A percentile compares a stretch with the other conserved stretches of the same genome.
Conservation (phyloP, 2,888 invertebrate species). For the Teleiodes luculella region DNA sequence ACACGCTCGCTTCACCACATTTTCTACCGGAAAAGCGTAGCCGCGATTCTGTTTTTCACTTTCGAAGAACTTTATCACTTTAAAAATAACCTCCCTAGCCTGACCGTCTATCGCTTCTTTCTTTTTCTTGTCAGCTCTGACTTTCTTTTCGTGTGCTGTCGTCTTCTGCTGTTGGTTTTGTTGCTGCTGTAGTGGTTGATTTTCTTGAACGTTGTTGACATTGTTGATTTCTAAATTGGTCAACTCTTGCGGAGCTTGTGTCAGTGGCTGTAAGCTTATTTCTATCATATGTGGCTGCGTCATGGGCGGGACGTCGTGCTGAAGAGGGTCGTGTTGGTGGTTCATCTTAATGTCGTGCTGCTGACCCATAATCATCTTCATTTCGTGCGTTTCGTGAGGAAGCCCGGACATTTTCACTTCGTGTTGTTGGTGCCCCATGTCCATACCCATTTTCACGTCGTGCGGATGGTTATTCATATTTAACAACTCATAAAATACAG, state of each 20-base stretch:
- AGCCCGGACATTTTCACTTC: constrained; percentile 9
- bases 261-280: constrained; percentile 21
- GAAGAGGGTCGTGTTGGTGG: constrained; percentile 41
- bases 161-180: constrained; percentile 27
- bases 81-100: constrained; percentile 67
- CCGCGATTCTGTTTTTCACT: constrained; percentile 72
- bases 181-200: constrained; percentile 12
- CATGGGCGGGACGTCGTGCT: constrained; percentile 23
- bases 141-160: constrained; percentile 38
- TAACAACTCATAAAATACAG: neutral
- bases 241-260: constrained; percentile 26
- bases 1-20: constrained; percentile 67
- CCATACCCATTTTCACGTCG: constrained; percentile 25
- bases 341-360: constrained; percentile 13
- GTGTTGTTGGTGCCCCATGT: constrained; percentile 12
- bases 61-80: constrained; percentile 71
- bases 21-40: constrained; percentile 68
- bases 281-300: constrained; percentile 23
- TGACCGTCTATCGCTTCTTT: constrained; percentile 71
- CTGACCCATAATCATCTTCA: constrained; percentile 10
- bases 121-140: constrained; percentile 59
- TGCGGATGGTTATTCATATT: constrained; percentile 30
- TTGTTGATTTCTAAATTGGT: constrained; percentile 37
- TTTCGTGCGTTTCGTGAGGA: constrained; percentile 7
- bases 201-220: constrained; percentile 16